Base-by-base conservation (phyloP, 2,888 invertebrate genomes). In the Tigriopus californicus region DNA sequence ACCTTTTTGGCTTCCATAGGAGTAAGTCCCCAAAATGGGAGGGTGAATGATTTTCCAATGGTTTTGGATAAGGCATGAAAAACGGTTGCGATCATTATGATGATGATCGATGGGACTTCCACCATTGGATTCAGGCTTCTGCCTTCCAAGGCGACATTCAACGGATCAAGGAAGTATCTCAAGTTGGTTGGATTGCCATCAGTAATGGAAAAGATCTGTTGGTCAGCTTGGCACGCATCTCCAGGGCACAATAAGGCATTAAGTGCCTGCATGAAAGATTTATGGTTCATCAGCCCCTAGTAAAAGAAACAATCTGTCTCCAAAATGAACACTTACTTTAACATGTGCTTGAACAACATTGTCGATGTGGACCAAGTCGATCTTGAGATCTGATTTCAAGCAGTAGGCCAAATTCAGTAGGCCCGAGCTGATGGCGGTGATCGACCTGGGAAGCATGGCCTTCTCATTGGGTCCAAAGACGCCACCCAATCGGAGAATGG, bases 361-460 rank as follows among this genome's bases (percentile, higher is more conserved):
- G 41, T 56, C 44, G 5, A 56, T 56, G 56, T 56, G 56, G 13
- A 56, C 10, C 20, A 56, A 56, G 24, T 56, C 56, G 11, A 56
- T 24, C 25, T 56, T 56, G n/a, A 56, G 18, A 18, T n/a, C 15
- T 11, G 8, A 22, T 18, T 33, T 18, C 5, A 24, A 20, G 20
- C 42, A 44, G 22, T n/a, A 41, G 5, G 41, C 15, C 13, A 56
- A 41, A 18, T 42, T 42, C 13, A 42, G n/a, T 18, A 56, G n/a
- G 15, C 20, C 46, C 20, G 49, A 20, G 2, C 8, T 20, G 20
- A 49, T 49, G 20, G 22, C 13, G 2, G 15, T 20, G 49, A 49
- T 18, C 22, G 49, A 49, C 20, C 56, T 20, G 18, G 22, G 20
- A 8, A 56, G 41, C 20, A 24, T 56, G 20, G 18, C 15, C 11